Percentiles rank a stretch among this genome's conserved stretches.
Conservation (phyloP, 2,797 vertebrate species). For the Loriculus beryllinus region DNA sequence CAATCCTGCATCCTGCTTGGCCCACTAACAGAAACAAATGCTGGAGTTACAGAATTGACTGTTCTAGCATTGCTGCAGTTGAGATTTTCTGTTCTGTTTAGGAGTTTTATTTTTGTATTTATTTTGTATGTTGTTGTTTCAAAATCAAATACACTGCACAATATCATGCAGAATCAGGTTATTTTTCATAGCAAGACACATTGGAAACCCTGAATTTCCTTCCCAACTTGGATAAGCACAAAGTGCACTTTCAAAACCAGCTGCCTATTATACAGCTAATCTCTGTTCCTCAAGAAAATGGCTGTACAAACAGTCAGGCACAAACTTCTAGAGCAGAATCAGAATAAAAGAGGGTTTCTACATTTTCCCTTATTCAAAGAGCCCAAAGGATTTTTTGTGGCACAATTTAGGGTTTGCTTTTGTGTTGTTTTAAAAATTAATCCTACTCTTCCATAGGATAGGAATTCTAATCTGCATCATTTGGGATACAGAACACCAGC, state of each 20-base stretch:
- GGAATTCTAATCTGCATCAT: background rate
- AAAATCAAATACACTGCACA: background rate
- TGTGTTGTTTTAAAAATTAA: background rate
- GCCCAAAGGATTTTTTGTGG: background rate
- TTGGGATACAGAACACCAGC: background rate
- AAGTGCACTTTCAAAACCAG: too few species aligned
- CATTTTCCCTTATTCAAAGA: background rate
- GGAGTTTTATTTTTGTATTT: fast-evolving
- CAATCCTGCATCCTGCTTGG: background rate
- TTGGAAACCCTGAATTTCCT: too few species aligned
- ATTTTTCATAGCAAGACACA: slow-evolving; percentile 7
- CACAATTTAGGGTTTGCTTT: background rate
- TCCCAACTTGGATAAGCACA: too few species aligned
- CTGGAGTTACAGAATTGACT: background rate
- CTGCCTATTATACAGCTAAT: background rate
- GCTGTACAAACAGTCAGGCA: background rate
- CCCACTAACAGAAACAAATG: background rate
- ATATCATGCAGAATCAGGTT: background rate
- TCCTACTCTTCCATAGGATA: background rate
- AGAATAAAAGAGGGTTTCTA: fast-evolving
- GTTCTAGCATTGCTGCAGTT: background rate
- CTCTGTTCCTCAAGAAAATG: background rate
- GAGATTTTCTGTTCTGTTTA: background rate
- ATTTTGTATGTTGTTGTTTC: background rate
- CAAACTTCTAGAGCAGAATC: background rate